These are phyloP conservation scores for Dendrolimus pini DNA, from an alignment of 2,888 invertebrate genomes.

Conservation along the genomic window DNA sequence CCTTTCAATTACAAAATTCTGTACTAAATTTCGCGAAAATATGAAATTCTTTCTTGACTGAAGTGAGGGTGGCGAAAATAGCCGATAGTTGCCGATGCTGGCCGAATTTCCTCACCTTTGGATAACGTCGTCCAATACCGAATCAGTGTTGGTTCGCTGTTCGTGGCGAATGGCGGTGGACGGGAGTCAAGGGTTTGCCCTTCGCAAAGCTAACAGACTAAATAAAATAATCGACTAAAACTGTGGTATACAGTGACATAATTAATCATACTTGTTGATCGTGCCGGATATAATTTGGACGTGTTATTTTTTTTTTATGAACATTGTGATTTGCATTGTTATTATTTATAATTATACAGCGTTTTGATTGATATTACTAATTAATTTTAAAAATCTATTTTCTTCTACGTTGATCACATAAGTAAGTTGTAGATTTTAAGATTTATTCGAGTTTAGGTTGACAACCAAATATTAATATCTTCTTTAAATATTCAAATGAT, in stretches of 20 bases:
- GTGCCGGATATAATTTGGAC: conserved; percentile 13
- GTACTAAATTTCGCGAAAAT: conserved; percentile 39
- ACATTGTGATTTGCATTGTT: conserved; percentile 7
- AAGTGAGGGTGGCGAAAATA: conserved; percentile 54
- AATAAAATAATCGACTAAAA: conserved; percentile 41
- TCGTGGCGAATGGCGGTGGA: conserved; percentile 41
- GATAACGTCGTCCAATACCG: conserved; percentile 66
- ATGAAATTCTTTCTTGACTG: conserved; percentile 49
- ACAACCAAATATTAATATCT: no score
- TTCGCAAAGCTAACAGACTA: conserved; percentile 31
- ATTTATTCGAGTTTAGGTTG: no score
- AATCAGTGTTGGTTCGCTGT: conserved; percentile 61
- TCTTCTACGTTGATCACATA: neutral
- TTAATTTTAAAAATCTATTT: neutral
- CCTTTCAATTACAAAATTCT: conserved; percentile 31
- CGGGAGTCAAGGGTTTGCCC: conserved; percentile 13
- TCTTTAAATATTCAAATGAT: no score
- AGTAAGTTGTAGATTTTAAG: neutral
- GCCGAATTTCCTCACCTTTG: conserved; percentile 68
- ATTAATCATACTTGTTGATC: conserved; percentile 41
- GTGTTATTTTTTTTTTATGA: conserved; percentile 13
- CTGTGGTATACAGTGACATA: conserved; percentile 42
- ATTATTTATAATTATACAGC: neutral
- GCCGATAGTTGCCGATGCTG: conserved; percentile 51
- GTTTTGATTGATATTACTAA: neutral